These are phyloP conservation scores for Colostygia pectinataria DNA, from an alignment of 2,888 invertebrate genomes.

Conservation along the genomic window DNA sequence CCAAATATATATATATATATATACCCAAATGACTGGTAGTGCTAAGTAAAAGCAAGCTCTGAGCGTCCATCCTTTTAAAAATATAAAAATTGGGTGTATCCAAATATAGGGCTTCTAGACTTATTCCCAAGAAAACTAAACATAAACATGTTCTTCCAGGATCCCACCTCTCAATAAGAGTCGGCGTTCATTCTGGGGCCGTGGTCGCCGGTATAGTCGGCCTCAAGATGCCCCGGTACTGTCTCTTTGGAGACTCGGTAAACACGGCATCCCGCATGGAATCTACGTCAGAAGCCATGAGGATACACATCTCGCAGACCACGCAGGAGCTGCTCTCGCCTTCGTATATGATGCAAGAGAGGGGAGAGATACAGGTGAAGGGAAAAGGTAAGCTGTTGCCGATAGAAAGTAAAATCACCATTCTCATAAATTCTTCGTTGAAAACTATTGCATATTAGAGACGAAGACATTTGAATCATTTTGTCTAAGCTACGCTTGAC, in stretches of 20 bases:
- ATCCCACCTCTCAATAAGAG: constrained; percentile 90
- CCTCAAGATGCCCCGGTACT: constrained; percentile 95
- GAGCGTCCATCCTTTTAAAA: no score
- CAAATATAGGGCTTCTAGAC: no score
- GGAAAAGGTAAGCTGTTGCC: constrained; percentile 89
- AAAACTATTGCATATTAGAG: no score
- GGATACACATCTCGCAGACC: constrained; percentile 96
- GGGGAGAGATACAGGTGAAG: constrained; percentile 94
- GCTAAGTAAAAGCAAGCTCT: no score
- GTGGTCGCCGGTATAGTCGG: constrained; percentile 97
- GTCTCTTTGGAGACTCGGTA: constrained; percentile 95
- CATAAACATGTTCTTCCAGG: constrained; percentile 71
- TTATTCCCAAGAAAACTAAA: not conserved
- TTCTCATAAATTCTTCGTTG: no score
- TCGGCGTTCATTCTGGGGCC: constrained; percentile 95
- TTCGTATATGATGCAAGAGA: constrained; percentile 88
- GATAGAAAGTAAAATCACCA: no score
- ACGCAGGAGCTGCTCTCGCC: constrained; percentile 90
- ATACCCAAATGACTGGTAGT: no score
- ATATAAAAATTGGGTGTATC: no score
- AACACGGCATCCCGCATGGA: constrained; percentile 97
- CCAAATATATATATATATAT: no score
- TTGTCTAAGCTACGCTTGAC: no score
- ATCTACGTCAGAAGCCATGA: constrained; percentile 95
- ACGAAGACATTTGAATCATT: no score